Evolutionary conservation across 1,140 invertebrate species (phyloP).

Genomic region (Drosophila hydei): DNA sequence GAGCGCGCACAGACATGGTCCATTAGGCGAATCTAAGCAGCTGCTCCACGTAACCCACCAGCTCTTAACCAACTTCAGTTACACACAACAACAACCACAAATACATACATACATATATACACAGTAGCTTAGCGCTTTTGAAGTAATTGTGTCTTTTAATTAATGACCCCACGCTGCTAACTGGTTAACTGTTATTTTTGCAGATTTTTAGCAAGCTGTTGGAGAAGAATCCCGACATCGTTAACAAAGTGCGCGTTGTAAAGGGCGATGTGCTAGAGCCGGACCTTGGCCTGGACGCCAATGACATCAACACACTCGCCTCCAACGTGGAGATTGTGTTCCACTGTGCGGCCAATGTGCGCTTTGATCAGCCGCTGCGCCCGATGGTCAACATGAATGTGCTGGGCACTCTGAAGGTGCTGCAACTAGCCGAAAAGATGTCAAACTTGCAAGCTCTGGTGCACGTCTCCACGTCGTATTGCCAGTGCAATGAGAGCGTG

Average conservation of each 20-base stretch:
- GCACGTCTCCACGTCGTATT: slow-evolving; percentile 93
- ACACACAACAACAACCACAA: slow-evolving; percentile 16
- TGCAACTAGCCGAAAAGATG: slow-evolving; percentile 89
- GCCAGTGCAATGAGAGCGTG: slow-evolving; percentile 89
- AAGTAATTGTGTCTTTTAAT: slow-evolving; percentile 34
- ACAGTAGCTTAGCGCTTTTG: background rate
- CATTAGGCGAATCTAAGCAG: slow-evolving; percentile 61
- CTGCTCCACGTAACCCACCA: slow-evolving; percentile 10
- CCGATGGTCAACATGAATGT: slow-evolving; percentile 89
- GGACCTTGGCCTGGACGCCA: slow-evolving; percentile 89
- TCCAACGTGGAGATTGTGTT: slow-evolving; percentile 91
- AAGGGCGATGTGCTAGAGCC: slow-evolving; percentile 93
- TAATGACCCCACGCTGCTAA: slow-evolving; percentile 56
- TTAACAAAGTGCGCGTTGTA: slow-evolving; percentile 91
- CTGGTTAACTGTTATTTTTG: slow-evolving; percentile 32
- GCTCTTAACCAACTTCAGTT: slow-evolving; percentile 23
- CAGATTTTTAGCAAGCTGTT: slow-evolving; percentile 90
- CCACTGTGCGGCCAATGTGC: slow-evolving; percentile 95
- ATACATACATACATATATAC: background rate
- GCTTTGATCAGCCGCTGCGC: slow-evolving; percentile 94
- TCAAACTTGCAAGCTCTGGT: slow-evolving; percentile 89
- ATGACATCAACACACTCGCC: slow-evolving; percentile 86
- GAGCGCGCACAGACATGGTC: slow-evolving; percentile 37
- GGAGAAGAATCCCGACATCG: slow-evolving; percentile 85
- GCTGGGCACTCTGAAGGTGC: slow-evolving; percentile 87